A percentile compares a stretch with the other conserved stretches of the same genome.
These are phyloP conservation scores for Biston stratarius DNA, from an alignment of 2,888 invertebrate species.

Conservation along the genomic window DNA sequence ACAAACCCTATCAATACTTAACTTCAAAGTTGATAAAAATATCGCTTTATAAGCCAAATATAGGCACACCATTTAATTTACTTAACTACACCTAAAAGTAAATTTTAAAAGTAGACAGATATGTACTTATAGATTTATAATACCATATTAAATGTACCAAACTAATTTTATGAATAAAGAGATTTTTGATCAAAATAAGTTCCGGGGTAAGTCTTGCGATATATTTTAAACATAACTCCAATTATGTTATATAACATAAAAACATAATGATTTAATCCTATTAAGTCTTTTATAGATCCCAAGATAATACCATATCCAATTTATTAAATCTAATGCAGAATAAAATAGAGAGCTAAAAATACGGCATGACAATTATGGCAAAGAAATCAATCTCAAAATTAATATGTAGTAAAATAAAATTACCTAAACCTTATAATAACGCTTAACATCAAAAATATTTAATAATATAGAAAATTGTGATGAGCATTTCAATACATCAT, in stretches of 20 bases:
- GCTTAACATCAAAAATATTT: constrained; percentile 36
- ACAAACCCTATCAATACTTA: constrained; percentile 24
- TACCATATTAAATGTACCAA: not conserved
- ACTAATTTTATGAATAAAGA: not conserved
- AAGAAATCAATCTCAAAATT: constrained; percentile 33
- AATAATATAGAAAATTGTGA: constrained; percentile 37
- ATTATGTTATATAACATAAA: not conserved
- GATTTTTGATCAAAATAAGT: constrained; percentile 1
- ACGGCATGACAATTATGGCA: constrained; percentile 34
- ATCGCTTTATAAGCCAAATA: constrained; percentile 29
- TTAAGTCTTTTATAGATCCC: constrained; percentile 17
- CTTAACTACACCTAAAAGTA: not conserved
- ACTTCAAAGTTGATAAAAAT: constrained; percentile 27
- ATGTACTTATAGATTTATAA: not conserved
- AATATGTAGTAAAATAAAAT: constrained; percentile 43
- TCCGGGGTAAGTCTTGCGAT: not conserved
- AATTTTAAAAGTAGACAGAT: not conserved
- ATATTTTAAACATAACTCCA: not conserved
- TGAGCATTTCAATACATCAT: constrained; percentile 39
- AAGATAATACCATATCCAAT: constrained; percentile 2
- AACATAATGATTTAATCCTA: constrained; percentile 9
- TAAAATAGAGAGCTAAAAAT: constrained; percentile 33
- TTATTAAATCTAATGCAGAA: constrained; percentile 10
- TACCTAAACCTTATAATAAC: constrained; percentile 31
- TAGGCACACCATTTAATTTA: constrained; percentile 18